Evolutionary conservation across 2,888 invertebrate species (phyloP), one percentile per base, ranked within the genome.

Genomic region (Petrolisthes manimaculis): DNA sequence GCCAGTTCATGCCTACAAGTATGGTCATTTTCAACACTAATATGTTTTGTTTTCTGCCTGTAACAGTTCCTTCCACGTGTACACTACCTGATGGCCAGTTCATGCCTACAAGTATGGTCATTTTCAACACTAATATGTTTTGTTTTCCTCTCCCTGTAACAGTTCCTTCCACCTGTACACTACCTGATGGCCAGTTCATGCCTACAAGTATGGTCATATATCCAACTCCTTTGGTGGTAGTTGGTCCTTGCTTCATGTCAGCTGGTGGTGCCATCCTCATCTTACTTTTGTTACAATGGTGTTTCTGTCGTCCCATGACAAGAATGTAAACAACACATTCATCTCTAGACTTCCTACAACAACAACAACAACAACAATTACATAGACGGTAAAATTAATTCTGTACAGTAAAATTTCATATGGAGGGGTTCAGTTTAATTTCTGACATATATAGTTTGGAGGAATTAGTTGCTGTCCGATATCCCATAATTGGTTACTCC

Each of bases 181-280:
- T 74, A 18, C 21, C 37, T 4, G 54, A 56, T 3, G 61, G 14
- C n/a, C 5, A 21, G 14, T 86, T n/a, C 74, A 6, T 54, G 21
- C 14, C 81, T 0, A 61, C 18, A 0, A 6, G 51, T 0, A 24
- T 24, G n/a, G 54, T 67, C 54, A 77, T 74, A 1, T 88, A 82
- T 81, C 18, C 53, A 3, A 84, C 81, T 4, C 84, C 80, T 1
- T 14, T 88, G 61, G 84, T 84, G 67, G 84, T 88, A 80, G 84
- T 88, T 4, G 88, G 88, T 9, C 88, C 88, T 5, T 84, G 88
- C 54, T 77, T 88, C 67, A 88, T 88, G 88, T 82, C 88, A 0
- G 84, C 81, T 12, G 88, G 88, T 54, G 88, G 88, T 5, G 12
- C 88, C 51, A 67, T 88, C 75, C 51, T 88, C 4, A 6, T 61